Percentiles rank a stretch among this genome's conserved stretches.
These are phyloP conservation scores for Shinisaurus crocodilurus DNA, from an alignment of 2,113 vertebrate genomes.

Conservation along the genomic window DNA sequence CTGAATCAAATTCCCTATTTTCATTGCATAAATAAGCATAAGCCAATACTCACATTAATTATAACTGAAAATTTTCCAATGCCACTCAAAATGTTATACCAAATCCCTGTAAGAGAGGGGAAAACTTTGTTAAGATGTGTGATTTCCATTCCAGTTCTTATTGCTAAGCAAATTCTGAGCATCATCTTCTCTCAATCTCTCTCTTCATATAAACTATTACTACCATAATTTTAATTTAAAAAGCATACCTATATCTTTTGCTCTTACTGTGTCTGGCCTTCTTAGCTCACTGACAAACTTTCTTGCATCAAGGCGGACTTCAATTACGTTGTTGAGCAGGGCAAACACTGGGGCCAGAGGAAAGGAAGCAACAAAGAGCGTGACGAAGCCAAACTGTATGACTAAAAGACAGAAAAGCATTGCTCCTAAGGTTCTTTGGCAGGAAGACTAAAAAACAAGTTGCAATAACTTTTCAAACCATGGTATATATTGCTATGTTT, in stretches of 20 bases:
- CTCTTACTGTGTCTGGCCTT: slow-evolving; percentile 91
- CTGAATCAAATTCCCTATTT: neutral
- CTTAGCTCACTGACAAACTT: slow-evolving; percentile 95
- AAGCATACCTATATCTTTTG: slow-evolving; percentile 93
- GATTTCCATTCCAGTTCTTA: rapidly evolving
- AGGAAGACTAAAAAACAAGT: neutral
- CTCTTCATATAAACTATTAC: neutral
- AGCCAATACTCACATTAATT: slow-evolving; percentile 92
- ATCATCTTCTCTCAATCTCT: neutral
- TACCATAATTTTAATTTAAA: neutral
- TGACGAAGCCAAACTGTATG: slow-evolving; percentile 97
- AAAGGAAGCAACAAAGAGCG: slow-evolving; percentile 97
- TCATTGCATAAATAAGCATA: neutral
- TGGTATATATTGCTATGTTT: neutral
- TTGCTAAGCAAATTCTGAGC: neutral
- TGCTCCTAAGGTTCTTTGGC: neutral
- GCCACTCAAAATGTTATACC: slow-evolving; percentile 95
- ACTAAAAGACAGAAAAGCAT: slow-evolving; percentile 76
- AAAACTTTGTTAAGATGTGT: neutral
- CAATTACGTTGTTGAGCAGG: slow-evolving; percentile 96
- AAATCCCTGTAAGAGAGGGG: slow-evolving; percentile 87
- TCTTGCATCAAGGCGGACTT: slow-evolving; percentile 94
- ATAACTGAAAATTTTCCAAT: slow-evolving; percentile 99
- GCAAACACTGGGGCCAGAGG: slow-evolving; percentile 95
- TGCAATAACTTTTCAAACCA: neutral